Percentiles rank a stretch among this genome's conserved stretches.
These are phyloP conservation scores for Aegithalos caudatus DNA, from an alignment of 2,113 vertebrate species.

Conservation along the genomic window DNA sequence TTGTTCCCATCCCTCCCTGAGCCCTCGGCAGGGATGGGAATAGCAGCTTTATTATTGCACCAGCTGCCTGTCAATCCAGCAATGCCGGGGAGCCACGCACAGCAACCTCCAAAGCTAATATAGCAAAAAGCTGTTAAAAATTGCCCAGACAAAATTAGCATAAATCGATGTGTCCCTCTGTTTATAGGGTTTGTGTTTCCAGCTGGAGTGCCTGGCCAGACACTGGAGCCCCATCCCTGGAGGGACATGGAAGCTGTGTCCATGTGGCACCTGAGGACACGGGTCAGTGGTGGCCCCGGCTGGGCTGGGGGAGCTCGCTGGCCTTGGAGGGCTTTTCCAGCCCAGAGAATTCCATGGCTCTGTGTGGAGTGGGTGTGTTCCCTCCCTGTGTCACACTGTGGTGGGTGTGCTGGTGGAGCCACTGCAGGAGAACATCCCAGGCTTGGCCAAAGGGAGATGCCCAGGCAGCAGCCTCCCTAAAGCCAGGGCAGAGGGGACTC, in stretches of 20 bases:
- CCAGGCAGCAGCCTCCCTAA: fast-evolving
- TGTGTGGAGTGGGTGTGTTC: background rate
- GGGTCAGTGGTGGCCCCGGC: background rate
- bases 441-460: background rate
- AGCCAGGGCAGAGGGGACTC: fast-evolving
- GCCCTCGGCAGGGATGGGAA: slow-evolving; percentile 81
- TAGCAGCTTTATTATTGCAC: slow-evolving; percentile 85
- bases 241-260: fast-evolving
- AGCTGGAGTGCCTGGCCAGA: slow-evolving; percentile 22
- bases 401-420: fast-evolving
- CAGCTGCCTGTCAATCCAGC: slow-evolving; percentile 94
- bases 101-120: slow-evolving; percentile 70
- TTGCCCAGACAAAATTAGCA: slow-evolving; percentile 71
- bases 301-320: background rate
- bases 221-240: background rate
- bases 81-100: slow-evolving; percentile 71
- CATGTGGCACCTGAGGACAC: background rate
- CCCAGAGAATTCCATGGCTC: fast-evolving
- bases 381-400: fast-evolving
- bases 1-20: slow-evolving; percentile 82
- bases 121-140: slow-evolving; percentile 74
- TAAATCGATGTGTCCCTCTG: slow-evolving; percentile 63
- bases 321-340: background rate
- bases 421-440: fast-evolving
- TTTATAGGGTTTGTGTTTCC: slow-evolving; percentile 52